phyloP scores from a whole-genome alignment of 2,888 invertebrate species.

The Lamproptera curius region DNA sequence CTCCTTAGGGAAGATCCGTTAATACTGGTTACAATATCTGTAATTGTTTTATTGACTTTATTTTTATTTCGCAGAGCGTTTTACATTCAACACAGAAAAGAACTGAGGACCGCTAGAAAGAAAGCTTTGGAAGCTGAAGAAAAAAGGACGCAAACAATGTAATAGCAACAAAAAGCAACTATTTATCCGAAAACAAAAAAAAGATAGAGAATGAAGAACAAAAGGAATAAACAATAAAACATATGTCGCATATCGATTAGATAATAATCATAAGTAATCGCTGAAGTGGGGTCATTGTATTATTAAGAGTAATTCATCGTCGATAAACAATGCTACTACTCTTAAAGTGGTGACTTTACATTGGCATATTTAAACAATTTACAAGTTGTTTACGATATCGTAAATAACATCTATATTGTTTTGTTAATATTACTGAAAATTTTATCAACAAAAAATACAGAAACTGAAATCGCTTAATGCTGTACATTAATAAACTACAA shows the following conservation, averaged over 20 bases:
- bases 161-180: conserved; percentile 30
- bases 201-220: conserved; percentile 17
- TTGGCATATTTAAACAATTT: too few relatives aligned
- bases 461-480: too few relatives aligned
- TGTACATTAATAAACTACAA: too few relatives aligned
- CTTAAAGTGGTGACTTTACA: too few relatives aligned
- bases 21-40: too few relatives aligned
- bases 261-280: neutral
- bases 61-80: conserved; percentile 43
- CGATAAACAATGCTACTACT: neutral
- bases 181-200: conserved; percentile 24
- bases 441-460: too few relatives aligned
- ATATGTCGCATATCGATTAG: conserved; percentile 8
- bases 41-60: too few relatives aligned
- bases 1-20: too few relatives aligned
- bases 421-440: too few relatives aligned
- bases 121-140: conserved; percentile 54
- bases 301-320: neutral
- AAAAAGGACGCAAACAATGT: conserved; percentile 40
- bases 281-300: conserved; percentile 4
- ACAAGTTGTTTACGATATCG: too few relatives aligned
- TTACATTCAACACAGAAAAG: conserved; percentile 47
- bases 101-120: conserved; percentile 43
- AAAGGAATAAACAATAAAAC: conserved; percentile 9
- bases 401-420: too few relatives aligned